A percentile compares a stretch with the other conserved stretches of the same genome.
These are phyloP conservation scores for Huso huso DNA, from an alignment of 2,797 vertebrate species.

Conservation along the genomic window DNA sequence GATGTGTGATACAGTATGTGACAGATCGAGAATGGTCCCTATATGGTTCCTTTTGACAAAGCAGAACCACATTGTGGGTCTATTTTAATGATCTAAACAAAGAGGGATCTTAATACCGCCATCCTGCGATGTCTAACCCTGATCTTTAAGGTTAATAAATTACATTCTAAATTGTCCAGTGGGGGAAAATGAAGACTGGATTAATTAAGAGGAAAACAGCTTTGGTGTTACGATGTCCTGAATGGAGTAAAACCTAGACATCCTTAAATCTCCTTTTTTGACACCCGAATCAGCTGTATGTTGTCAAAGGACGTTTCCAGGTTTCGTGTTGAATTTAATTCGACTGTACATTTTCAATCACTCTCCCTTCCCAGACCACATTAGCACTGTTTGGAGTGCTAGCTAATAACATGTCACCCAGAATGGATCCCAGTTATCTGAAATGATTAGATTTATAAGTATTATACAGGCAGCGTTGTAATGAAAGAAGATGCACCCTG, in stretches of 20 bases:
- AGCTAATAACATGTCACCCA: slow-evolving; percentile 1
- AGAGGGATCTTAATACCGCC: too few relatives aligned
- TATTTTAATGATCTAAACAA: too few relatives aligned
- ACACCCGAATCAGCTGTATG: slow-evolving; percentile 1
- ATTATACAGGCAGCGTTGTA: background rate
- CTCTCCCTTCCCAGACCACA: background rate
- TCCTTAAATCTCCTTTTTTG: background rate
- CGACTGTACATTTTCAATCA: background rate
- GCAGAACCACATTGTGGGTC: slow-evolving; percentile 16
- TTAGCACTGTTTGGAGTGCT: slow-evolving; percentile 4
- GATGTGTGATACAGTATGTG: too few relatives aligned
- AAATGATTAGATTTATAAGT: slow-evolving; percentile 7
- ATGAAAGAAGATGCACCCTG: background rate
- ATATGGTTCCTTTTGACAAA: slow-evolving; percentile 36
- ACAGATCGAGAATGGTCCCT: slow-evolving; percentile 15
- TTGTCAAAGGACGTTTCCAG: slow-evolving; percentile 10
- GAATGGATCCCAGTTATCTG: background rate
- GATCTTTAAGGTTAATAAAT: too few relatives aligned
- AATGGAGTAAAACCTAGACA: background rate
- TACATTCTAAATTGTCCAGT: too few relatives aligned
- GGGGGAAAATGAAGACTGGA: background rate
- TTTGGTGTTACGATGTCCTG: background rate
- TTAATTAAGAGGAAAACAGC: background rate
- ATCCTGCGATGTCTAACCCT: too few relatives aligned
- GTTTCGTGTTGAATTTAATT: slow-evolving; percentile 3